Percentiles rank a stretch among this genome's conserved stretches.
phyloP scores from a whole-genome alignment of 1,140 invertebrate species.

The Zaprionus kolodkinae region DNA sequence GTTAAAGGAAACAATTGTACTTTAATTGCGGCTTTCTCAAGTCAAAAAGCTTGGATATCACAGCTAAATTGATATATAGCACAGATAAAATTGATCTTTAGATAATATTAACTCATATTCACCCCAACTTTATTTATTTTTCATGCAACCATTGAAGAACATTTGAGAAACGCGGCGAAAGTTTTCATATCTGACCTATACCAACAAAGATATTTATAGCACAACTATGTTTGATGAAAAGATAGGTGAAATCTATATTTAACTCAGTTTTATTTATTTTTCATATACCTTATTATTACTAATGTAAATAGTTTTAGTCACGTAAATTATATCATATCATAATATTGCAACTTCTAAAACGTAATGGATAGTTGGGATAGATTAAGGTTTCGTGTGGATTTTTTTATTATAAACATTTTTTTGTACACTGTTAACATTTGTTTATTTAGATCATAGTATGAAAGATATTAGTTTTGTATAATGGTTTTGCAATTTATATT shows the following conservation, averaged over 20 bases:
- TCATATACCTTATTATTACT: background rate
- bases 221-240: background rate
- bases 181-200: too few relatives aligned
- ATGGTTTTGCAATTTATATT: background rate
- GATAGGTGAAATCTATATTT: background rate
- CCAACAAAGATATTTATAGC: too few relatives aligned
- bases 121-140: too few relatives aligned
- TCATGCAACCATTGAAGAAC: too few relatives aligned
- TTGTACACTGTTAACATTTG: background rate
- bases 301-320: too few relatives aligned
- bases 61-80: background rate
- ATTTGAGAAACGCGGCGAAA: too few relatives aligned
- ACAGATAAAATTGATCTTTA: background rate
- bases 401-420: background rate
- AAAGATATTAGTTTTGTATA: background rate
- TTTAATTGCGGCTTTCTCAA: constrained; percentile 32
- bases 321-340: too few relatives aligned
- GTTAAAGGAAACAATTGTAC: constrained; percentile 23
- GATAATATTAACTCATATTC: background rate
- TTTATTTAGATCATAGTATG: background rate
- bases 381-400: background rate
- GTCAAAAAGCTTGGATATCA: background rate
- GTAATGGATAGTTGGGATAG: too few relatives aligned
- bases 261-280: too few relatives aligned
- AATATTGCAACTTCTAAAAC: too few relatives aligned